Conservation (phyloP, 2,797 vertebrate species). For the Pseudomugil gertrudae region DNA sequence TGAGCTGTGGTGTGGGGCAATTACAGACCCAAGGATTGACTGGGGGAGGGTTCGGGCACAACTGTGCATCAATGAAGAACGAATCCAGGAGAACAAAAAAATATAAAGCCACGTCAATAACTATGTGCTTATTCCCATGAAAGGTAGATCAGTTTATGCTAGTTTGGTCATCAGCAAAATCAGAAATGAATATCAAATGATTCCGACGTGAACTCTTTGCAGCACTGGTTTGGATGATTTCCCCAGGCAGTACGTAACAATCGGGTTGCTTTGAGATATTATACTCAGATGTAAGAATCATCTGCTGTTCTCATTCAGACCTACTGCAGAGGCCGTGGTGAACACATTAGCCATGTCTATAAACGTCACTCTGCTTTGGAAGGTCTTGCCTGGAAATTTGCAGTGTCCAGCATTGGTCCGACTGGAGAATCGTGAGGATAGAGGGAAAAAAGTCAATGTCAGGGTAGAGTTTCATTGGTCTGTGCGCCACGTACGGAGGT, state of each 20-base stretch:
- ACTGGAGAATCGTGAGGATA: conserved; percentile 46
- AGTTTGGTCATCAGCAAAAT: conserved; percentile 43
- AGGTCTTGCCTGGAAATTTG: conserved; percentile 56
- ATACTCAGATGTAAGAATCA: conserved; percentile 45
- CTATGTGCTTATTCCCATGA: conserved; percentile 48
- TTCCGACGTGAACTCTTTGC: conserved; percentile 30
- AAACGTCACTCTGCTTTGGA: conserved; percentile 61
- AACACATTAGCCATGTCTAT: conserved; percentile 53
- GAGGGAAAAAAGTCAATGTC: conserved; percentile 46
- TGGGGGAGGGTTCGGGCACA: conserved; percentile 66
- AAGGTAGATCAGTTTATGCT: conserved; percentile 26
- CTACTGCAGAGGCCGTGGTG: conserved; percentile 57
- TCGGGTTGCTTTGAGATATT: conserved; percentile 39
- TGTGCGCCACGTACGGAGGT: conserved; percentile 51
- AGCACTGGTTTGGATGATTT: conserved; percentile 43
- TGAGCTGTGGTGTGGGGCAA: conserved; percentile 72
- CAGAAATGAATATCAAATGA: conserved; percentile 31
- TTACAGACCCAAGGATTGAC: conserved; percentile 70
- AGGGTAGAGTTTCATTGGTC: conserved; percentile 53
- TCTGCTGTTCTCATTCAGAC: conserved; percentile 60
- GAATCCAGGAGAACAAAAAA: conserved; percentile 27
- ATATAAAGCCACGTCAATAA: conserved; percentile 28
- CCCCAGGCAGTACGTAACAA: conserved; percentile 43
- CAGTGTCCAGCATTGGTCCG: conserved; percentile 40
- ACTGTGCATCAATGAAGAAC: conserved; percentile 49